Base-by-base conservation (phyloP, 2,113 vertebrate genomes). In the Urocitellus parryii region DNA sequence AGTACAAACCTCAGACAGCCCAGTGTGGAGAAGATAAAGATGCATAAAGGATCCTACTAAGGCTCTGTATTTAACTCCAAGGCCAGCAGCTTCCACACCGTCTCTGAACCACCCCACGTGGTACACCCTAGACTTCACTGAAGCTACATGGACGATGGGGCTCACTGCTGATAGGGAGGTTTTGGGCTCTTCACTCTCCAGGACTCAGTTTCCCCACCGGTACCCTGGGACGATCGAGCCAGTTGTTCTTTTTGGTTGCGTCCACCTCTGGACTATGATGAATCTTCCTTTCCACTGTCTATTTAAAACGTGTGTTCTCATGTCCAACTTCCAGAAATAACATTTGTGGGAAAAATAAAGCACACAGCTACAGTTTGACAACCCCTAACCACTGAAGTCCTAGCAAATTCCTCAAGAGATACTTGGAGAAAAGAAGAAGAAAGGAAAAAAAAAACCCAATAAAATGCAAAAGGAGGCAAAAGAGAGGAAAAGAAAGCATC, bases 361-460 rank as follows among this genome's bases (percentile, higher is more conserved):
- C 34, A 1, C n/a, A 24, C 4, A 85, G 20, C 34, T 63, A 18
- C 51, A 39, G 12, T 5, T 6, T 65, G 20, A 37, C 2, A 67
- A n/a, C 14, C 3, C 29, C 7, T 25, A 95, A 79, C 32, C 90
- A 45, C 68, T 24, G 4, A 48, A 34, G 84, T 84, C 5, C 4
- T 12, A 0, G 17, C 0, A 0, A 58, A 67, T 37, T 83, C 81
- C 17, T 11, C 39, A 67, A 34, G 42, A 13, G 3, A 5, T 77
- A 22, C 42, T 83, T 24, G 3, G 32, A 29, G 39, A 68, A 14
- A 3, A 45, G 56, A 39, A 27, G 9, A 0, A 92, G 39, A 3
- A 27, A 39, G 56, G 12, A 2, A 51, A 51, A 42, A 7, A 2
- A 32, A 76, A n/a, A 0, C n/a, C n/a, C 0, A 32, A 45, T 48